Evolutionary conservation across 2,888 invertebrate genomes (phyloP).

Genomic region (Ormyrus pomaceus): DNA sequence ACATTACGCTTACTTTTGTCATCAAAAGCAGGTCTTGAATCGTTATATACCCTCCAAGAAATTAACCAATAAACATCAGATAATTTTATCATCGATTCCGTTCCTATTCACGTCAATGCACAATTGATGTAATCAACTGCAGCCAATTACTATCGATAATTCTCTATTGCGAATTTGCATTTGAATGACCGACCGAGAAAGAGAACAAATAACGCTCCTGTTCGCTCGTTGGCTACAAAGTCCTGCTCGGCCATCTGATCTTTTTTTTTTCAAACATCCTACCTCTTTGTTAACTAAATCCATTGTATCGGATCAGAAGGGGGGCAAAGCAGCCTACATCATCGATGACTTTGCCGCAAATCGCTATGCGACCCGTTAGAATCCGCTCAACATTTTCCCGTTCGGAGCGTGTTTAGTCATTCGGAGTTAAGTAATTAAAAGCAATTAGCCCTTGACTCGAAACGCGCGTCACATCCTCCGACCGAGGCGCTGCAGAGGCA

Average conservation of each 20-base stretch:
- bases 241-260: no score
- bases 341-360: no score
- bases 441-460: conserved; percentile 38
- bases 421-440: neutral
- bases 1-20: no score
- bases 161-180: conserved; percentile 34
- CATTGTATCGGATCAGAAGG: no score
- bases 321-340: no score
- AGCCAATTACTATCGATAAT: conserved; percentile 36
- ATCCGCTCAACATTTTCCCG: neutral
- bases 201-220: no score
- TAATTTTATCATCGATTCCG: conserved; percentile 31
- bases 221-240: no score
- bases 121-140: conserved; percentile 45
- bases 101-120: conserved; percentile 18
- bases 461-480: conserved; percentile 4
- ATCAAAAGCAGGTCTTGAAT: no score
- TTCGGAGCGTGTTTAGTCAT: neutral
- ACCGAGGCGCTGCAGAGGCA: neutral
- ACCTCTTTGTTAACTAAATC: no score
- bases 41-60: neutral
- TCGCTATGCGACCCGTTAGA: no score
- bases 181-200: neutral
- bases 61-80: conserved; percentile 19
- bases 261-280: no score